Evolutionary conservation across 2,888 invertebrate species (phyloP), one percentile per base, ranked within the genome.

Genomic region (Hemicrepidius hirtus): DNA sequence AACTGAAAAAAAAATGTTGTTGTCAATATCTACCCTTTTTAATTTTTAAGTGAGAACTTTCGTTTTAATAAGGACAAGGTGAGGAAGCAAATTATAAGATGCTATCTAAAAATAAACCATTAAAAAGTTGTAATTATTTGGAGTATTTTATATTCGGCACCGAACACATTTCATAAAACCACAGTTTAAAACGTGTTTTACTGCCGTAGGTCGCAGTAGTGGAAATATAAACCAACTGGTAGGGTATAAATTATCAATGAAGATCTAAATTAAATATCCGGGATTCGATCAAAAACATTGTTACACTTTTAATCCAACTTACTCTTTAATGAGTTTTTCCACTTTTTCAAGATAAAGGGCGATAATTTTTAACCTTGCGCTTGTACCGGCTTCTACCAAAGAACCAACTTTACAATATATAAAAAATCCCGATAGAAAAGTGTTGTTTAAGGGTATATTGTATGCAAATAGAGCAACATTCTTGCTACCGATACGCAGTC

Each of bases 391-490:
- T 49, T n/a, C 53, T 57, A 50, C 40, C 71, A 74, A 76, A 78
- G 77, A 67, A 75, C 46, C 55, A 67, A 50, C 70, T 67, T 75
- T 73, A 76, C 74, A 78, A 77, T 79, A 77, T 78, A 78, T 79
- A 77, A 77, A 76, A 80, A 80, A 80, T 78, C 75, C 76, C 76
- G 77, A 81, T 83, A 83, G 82, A 82, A 82, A 82, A 83, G 81
- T 83, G 82, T 82, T 82, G 80, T 84, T 84, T 83, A 83, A 84
- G 83, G 82, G 82, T 76, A 82, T 80, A 84, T 84, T 84, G 84
- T 84, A 84, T 84, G 84, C 83, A 83, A 84, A 84, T 84, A 79
- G 82, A 78, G 80, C 83, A 80, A 80, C 84, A 84, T 84, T 84
- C 83, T 82, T 83, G 81, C 81, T 82, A 81, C 81, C 81, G 81